phyloP scores from a whole-genome alignment of 2,888 invertebrate species.

The Tipula confusa region DNA sequence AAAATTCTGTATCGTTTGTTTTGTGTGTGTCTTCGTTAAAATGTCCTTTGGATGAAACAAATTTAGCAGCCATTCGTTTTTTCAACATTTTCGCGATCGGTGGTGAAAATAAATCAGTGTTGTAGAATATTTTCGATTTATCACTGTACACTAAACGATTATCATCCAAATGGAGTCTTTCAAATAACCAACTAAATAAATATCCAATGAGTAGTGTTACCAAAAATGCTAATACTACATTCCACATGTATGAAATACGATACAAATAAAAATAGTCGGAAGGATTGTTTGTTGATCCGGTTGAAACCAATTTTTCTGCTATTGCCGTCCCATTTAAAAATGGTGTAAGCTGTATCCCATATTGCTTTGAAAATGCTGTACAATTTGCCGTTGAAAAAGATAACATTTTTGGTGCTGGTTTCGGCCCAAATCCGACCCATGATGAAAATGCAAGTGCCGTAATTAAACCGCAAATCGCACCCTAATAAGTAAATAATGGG shows the following conservation, averaged over 20 bases:
- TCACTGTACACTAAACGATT: slow-evolving; percentile 43
- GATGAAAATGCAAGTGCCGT: slow-evolving; percentile 64
- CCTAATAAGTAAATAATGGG: slow-evolving; percentile 52
- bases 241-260: slow-evolving; percentile 70
- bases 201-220: slow-evolving; percentile 54
- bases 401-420: slow-evolving; percentile 56
- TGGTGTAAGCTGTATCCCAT: slow-evolving; percentile 35
- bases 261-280: slow-evolving; percentile 60
- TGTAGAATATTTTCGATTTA: slow-evolving; percentile 45
- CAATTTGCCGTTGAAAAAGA: slow-evolving; percentile 60
- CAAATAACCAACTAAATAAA: slow-evolving; percentile 50
- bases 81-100: slow-evolving; percentile 52
- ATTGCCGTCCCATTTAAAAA: slow-evolving; percentile 32
- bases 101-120: slow-evolving; percentile 58
- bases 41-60: not conserved
- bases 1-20: not conserved
- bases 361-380: slow-evolving; percentile 34
- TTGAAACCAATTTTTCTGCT: slow-evolving; percentile 27
- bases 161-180: slow-evolving; percentile 44
- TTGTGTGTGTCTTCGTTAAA: not conserved
- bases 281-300: not conserved
- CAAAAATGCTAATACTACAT: slow-evolving; percentile 55
- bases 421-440: slow-evolving; percentile 82
- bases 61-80: slow-evolving; percentile 36
- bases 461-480: slow-evolving; percentile 63